A percentile compares a stretch with the other conserved stretches of the same genome.
These are phyloP conservation scores for Stenotaenia linearis DNA, from an alignment of 2,888 invertebrate genomes.

Conservation along the genomic window DNA sequence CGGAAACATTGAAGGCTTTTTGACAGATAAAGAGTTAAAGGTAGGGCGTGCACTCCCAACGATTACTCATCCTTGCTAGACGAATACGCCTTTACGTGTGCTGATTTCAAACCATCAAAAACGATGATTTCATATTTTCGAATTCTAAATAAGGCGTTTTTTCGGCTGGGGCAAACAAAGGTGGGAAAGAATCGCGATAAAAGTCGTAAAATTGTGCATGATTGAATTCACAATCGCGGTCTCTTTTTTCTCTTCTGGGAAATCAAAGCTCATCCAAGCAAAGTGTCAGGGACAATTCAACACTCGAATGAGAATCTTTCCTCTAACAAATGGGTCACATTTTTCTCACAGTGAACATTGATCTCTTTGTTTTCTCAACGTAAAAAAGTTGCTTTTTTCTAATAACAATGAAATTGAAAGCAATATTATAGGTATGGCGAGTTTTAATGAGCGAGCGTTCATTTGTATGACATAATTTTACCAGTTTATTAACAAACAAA, in stretches of 20 bases:
- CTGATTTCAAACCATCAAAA: not conserved
- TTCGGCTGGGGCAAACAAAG: not conserved
- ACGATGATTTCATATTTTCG: not conserved
- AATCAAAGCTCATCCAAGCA: not conserved
- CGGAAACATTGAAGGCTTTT: conserved; percentile 13
- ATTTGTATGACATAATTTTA: not conserved
- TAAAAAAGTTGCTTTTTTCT: not conserved
- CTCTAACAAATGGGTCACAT: not conserved
- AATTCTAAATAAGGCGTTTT: conserved; percentile 2
- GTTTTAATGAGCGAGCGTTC: not conserved
- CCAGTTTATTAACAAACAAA: not conserved
- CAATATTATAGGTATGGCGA: not conserved
- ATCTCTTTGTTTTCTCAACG: conserved; percentile 6
- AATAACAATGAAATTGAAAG: not conserved
- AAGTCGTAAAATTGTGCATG: not conserved
- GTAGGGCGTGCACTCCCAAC: not conserved
- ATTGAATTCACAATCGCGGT: not conserved
- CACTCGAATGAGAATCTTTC: not conserved
- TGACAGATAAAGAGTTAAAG: conserved; percentile 9
- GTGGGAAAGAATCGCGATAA: not conserved
- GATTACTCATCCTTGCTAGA: not conserved
- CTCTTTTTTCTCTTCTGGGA: not conserved
- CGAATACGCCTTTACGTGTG: not conserved
- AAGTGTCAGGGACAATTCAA: not conserved
- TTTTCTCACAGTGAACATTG: conserved; percentile 19